Base-by-base conservation (phyloP, 2,888 invertebrate genomes). In the Mythimna ferrago region DNA sequence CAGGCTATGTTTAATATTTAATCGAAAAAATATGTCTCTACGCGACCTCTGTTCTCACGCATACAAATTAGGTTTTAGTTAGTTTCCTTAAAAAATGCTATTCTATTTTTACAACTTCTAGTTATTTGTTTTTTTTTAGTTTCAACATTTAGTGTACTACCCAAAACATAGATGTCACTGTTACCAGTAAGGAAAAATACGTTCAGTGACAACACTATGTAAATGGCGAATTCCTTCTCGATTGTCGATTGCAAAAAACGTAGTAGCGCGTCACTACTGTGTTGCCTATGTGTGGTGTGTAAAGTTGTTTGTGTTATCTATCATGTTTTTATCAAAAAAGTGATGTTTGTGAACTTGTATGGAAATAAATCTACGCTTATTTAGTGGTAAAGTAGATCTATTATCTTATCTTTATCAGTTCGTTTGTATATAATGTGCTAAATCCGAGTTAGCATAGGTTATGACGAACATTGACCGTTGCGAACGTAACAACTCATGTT, bases 251-350 rank as follows among this genome's bases (percentile, higher is more conserved):
- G 41, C 51, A 67, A 79, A 60, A 38, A 68, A 70, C 51, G 67
- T 53, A 14, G 66, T 57, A 64, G 81, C 69, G 66, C 92, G 91
- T 89, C 94, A 93, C 94, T 94, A 94, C 89, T 83, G 84, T 85
- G 73, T 82, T 86, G 82, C 84, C 58, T 92, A 90, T 93, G 91
- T 93, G 92, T 93, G 91, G 90, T 90, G 89, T 86, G 82, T 86
- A 86, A 86, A 88, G 89, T 92, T 94, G 93, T 95, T 93, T 94
- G 93, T 94, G 94, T 93, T 94, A 93, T 93, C 92, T 94, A 92
- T 95, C 93, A 94, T 96, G 96, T 96, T 96, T 96, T 96, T 96
- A 96, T 95, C 95, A 92, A 94, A 95, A 94, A 93, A 94, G 93
- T 94, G 93, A 93, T 95, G 94, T 93, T 94, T 94, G 91, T 92